These are phyloP conservation scores for Caenorhabditis imperialis DNA, from an alignment of 2,888 invertebrate species.

Conservation along the genomic window DNA sequence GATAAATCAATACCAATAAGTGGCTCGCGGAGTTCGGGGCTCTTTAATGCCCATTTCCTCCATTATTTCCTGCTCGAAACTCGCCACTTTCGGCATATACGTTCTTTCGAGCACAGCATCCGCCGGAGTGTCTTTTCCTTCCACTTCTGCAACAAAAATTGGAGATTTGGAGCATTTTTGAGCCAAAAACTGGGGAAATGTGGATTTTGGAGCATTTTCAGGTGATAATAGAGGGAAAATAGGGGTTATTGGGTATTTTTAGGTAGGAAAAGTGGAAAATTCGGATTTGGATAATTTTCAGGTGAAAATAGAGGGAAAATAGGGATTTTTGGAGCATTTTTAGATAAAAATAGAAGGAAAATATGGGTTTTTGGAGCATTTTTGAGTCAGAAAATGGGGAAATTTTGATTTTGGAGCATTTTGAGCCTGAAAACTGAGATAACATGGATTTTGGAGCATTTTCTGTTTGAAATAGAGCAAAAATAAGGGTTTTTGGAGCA, in stretches of 20 bases:
- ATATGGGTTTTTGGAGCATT: background rate
- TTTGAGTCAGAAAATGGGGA: background rate
- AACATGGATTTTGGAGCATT: no score
- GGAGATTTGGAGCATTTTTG: no score
- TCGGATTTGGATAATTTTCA: no score
- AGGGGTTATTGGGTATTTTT: background rate
- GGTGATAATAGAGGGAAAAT: no score
- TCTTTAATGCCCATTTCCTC: conserved; percentile 69
- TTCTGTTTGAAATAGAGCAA: background rate
- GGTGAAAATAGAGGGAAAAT: background rate
- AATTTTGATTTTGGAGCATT: no score
- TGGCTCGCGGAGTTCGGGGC: conserved; percentile 43
- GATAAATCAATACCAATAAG: conserved; percentile 64
- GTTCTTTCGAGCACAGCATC: conserved; percentile 70
- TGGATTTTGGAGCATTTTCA: no score
- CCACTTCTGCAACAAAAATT: conserved; percentile 65
- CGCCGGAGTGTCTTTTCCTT: conserved; percentile 72
- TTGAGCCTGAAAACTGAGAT: background rate
- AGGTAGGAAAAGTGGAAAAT: background rate
- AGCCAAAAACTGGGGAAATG: no score
- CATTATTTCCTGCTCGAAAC: conserved; percentile 75
- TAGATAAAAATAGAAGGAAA: conserved; percentile 1
- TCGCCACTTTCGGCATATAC: conserved; percentile 70
- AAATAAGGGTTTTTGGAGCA: no score
- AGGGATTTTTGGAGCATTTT: no score